Evolutionary conservation across 1,140 invertebrate species (phyloP), one percentile per base, ranked within the genome.

Genomic region (Danaus melanippus): DNA sequence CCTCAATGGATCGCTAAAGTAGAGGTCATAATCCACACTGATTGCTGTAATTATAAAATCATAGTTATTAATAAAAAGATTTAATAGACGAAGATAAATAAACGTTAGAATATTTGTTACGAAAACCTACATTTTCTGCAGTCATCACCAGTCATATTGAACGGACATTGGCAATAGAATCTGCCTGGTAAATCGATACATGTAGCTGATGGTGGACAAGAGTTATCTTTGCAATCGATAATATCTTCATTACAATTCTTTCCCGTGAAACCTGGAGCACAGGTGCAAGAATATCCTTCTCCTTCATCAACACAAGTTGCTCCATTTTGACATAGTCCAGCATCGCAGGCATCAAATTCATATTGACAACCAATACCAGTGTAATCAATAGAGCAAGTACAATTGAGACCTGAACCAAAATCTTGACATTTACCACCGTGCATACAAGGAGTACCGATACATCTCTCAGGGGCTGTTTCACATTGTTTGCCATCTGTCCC

Each of bases 381-480:
- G 69, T 92, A 97, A 73, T 96, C 95, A 50, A 88, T 86, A 0
- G 94, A 92, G 73, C 97, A 98, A 12, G 96, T 93, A 70, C 97
- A 98, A 74, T 98, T 98, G 0, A 98, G 87, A 2, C 96, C 96
- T 1, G 96, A 97, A 10, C 97, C 97, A 73, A 95, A 98, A 78
- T 98, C 97, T 87, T 95, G 94, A 70, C 96, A 98, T 74, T 92
- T 92, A 49, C 97, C 97, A 46, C 94, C 94, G 67, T 98, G 96
- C 94, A 97, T 97, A 76, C 97, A 98, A 8, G 97, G 97, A 72
- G 96, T 95, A 2, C 97, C 97, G 60, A 98, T 96, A 72, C 97
- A 98, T 50, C 97, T 90, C 84, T 98, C 95, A 12, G 97, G 97
- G 0, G 97, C 96, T 0, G 95, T 97, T 85, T 98, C 96, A 79